Evolutionary conservation across 2,797 vertebrate genomes (phyloP), one percentile per base, ranked within the genome.

Genomic region (Prionace glauca): DNA sequence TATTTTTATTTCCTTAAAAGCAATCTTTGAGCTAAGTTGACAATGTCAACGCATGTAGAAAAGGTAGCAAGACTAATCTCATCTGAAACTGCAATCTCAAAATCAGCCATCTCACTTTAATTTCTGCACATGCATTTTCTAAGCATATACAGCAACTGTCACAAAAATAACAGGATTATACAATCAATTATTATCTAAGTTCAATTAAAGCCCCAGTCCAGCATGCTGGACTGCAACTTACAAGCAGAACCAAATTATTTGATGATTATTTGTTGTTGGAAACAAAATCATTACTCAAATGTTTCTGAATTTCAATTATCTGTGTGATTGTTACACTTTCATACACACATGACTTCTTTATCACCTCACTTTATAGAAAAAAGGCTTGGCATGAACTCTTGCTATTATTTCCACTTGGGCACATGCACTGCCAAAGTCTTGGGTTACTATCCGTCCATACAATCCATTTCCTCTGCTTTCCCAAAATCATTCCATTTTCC

Each of bases 181-280:
- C 65, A 91, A 91, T 62, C 56, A 91, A 91, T 91, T 91, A 90
- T 90, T n/a, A 29, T 90, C 88, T 91, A 4, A 91, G 32, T 91
- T 91, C 29, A 16, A n/a, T 91, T 91, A 60, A 62, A 91, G 10
- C 3, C 60, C 56, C 32, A 14, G 60, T 65, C 88, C 56, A 90
- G n/a, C 22, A 32, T 8, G 32, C 29, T 56, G 18, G 29, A 11
- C 24, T 87, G 86, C 86, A 87, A 26, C 18, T 56, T 87, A 56
- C 24, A 16, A 11, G 50, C 50, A 90, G 86, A 26, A 62, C 3
- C 14, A 29, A 62, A 60, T 91, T n/a, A 24, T 91, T 60, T 29
- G 50, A 56, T 8, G 9, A 60, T 62, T 91, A 62, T 62, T 10
- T 29, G 22, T 87, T 90, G 18, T 62, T 1, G 32, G 29, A 90